phyloP scores from a whole-genome alignment of 2,888 invertebrate genomes.

The Frankliniella fusca region DNA sequence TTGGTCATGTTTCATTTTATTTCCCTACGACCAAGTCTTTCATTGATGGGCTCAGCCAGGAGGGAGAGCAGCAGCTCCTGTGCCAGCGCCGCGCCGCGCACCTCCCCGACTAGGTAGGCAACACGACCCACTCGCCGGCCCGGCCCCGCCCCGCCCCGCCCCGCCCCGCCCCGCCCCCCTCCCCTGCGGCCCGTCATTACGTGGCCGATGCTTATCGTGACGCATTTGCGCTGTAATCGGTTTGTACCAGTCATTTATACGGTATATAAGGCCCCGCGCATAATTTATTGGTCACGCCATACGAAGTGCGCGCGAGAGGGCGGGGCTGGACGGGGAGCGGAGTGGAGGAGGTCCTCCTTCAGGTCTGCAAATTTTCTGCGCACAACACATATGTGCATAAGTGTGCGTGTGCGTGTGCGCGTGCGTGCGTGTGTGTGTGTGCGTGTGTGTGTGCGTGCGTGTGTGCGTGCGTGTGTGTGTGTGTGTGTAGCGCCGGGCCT shows the following conservation, averaged over 20 bases:
- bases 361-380: no score
- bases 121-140: slow-evolving; percentile 27
- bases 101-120: background rate
- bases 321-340: no score
- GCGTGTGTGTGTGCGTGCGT: background rate
- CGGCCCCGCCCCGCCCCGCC: background rate
- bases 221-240: slow-evolving; percentile 1
- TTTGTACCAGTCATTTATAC: slow-evolving; percentile 18
- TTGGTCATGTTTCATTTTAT: background rate
- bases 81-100: no score
- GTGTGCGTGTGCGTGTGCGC: background rate
- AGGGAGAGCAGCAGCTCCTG: background rate
- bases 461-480: background rate
- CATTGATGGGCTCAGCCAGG: background rate
- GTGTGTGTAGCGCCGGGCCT: background rate
- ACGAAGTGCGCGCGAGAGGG: no score
- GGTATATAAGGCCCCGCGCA: background rate
- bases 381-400: background rate
- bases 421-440: background rate
- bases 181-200: slow-evolving; percentile 15
- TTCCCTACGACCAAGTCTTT: slow-evolving; percentile 2
- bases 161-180: background rate
- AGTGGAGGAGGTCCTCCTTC: no score
- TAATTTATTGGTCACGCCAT: background rate
- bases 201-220: background rate